Conservation (phyloP, 1,140 invertebrate species). For the Calycopis cecrops region DNA sequence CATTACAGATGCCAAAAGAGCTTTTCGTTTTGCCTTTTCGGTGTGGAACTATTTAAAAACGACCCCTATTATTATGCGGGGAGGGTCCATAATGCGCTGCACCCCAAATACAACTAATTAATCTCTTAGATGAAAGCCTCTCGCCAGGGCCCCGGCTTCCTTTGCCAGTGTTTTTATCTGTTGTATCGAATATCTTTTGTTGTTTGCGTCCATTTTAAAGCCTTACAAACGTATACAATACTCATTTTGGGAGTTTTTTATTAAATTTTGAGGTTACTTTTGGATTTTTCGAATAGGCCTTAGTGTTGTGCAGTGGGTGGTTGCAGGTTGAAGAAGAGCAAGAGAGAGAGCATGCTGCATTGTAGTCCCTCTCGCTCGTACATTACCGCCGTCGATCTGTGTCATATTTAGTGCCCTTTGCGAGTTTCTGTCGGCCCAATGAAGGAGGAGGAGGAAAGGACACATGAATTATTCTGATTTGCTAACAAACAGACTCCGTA, state of each 20-base stretch:
- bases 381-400: too few species aligned
- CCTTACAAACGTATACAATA: background rate
- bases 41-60: background rate
- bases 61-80: background rate
- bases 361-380: too few species aligned
- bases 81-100: background rate
- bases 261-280: background rate
- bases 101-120: background rate
- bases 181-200: conserved; percentile 3
- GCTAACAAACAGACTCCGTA: too few species aligned
- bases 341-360: too few species aligned
- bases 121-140: conserved; percentile 4
- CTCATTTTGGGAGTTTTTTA: background rate
- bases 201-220: background rate
- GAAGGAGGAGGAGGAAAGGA: too few species aligned
- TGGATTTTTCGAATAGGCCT: too few species aligned
- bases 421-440: too few species aligned
- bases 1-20: background rate
- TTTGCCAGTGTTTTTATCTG: conserved; percentile 1
- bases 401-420: too few species aligned
- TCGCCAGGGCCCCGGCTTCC: background rate
- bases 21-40: background rate
- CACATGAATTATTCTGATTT: too few species aligned
- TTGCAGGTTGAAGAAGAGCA: too few species aligned
- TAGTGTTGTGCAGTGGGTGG: too few species aligned